These are phyloP conservation scores for Seriola rivoliana DNA, from an alignment of 2,113 vertebrate genomes.

Conservation along the genomic window DNA sequence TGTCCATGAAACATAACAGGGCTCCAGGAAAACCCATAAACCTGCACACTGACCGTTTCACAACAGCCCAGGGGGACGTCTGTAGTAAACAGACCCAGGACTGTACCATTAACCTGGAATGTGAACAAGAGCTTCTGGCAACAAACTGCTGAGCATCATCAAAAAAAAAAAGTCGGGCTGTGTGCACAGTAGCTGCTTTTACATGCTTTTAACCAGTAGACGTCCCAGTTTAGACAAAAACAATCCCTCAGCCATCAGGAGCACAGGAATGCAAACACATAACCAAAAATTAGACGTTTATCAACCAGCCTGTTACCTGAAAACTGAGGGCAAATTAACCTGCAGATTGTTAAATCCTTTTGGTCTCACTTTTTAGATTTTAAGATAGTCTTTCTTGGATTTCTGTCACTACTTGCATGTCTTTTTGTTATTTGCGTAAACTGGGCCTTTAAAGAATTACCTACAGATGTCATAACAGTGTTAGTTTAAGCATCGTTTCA, in stretches of 20 bases:
- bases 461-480: too few relatives aligned
- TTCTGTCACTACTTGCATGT: too few relatives aligned
- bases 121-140: constrained; percentile 29
- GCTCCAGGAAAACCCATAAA: constrained; percentile 36
- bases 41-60: constrained; percentile 27
- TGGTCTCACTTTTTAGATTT: too few relatives aligned
- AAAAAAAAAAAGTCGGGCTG: neutral
- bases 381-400: too few relatives aligned
- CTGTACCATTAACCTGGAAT: constrained; percentile 58
- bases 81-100: constrained; percentile 3
- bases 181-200: neutral
- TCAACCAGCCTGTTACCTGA: too few relatives aligned
- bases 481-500: neutral
- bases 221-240: neutral
- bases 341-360: too few relatives aligned
- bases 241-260: too few relatives aligned
- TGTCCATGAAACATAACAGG: constrained; percentile 16
- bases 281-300: too few relatives aligned
- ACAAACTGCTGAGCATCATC: constrained; percentile 43
- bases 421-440: too few relatives aligned
- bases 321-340: too few relatives aligned
- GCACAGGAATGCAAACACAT: too few relatives aligned
- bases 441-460: too few relatives aligned
- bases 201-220: neutral
- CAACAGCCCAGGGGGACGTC: constrained; percentile 2